Base-by-base conservation (phyloP, 2,797 vertebrate species). In the Argya squamiceps region DNA sequence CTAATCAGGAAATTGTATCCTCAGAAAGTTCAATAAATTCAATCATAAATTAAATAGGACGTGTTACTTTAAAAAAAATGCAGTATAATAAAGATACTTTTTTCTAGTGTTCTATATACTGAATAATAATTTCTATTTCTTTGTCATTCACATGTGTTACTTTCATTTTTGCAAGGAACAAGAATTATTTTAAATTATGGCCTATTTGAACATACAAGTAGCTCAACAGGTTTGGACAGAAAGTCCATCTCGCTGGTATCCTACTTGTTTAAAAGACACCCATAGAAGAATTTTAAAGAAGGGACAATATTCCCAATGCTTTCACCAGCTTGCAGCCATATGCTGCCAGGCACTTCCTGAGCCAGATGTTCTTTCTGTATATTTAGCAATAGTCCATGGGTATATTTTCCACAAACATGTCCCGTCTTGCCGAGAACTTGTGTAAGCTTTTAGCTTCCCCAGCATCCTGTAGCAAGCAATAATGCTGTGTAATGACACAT, bases 401-500 rank as follows among this genome's bases (percentile, higher is more conserved):
- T 81, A 10, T 49, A 22, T 86, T 68, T 86, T 80, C 53, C 0
- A 0, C 1, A 4, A 75, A 68, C 49, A 11, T 32, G 27, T 78
- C 62, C 0, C 0, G 65, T 75, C 86, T 88, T 86, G 77, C 69
- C 0, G 1, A 67, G 74, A 74, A 53, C n/a, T 62, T 37, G 8
- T 63, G 79, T 60, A 60, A 81, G 74, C 17, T 84, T 84, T 81
- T 29, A 67, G 58, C n/a, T 81, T 71, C n/a, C 29, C 26, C 73
- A 71, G 50, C 24, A 46, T 53, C 53, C 43, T 36, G 24, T 56
- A 49, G 58, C 62, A 88, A 88, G 32, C 55, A 65, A 18, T 84
- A 55, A 34, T 0, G 0, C n/a, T 21, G 36, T 7, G 1, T 58
- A 71, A 32, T 78, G 34, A 46, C n/a, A 58, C 81, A 20, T n/a